These are phyloP conservation scores for Dreissena polymorpha DNA, from an alignment of 1,140 invertebrate species.

Conservation along the genomic window DNA sequence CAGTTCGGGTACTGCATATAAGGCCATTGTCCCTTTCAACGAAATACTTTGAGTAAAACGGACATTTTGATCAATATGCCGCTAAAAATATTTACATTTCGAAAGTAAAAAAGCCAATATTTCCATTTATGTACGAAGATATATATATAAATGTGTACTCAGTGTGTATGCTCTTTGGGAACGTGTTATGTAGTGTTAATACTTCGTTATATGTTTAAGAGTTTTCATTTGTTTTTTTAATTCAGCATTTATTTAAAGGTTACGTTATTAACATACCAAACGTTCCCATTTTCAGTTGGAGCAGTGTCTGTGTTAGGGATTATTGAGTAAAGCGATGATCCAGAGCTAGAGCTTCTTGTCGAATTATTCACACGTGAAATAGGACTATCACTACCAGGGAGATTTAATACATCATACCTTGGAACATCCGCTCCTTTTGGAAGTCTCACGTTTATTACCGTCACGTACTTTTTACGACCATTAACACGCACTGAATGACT, in stretches of 20 bases:
- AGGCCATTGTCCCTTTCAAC: too few species aligned
- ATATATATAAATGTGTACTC: background rate
- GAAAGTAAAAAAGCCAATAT: background rate
- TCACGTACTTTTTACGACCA: slow-evolving; percentile 27
- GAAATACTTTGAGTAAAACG: too few species aligned
- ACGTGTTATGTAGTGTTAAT: background rate
- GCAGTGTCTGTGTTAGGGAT: background rate
- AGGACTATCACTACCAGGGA: background rate
- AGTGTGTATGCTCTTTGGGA: background rate
- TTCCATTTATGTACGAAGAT: background rate
- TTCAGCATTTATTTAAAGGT: background rate
- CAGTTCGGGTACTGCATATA: too few species aligned
- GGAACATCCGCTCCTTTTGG: too few species aligned
- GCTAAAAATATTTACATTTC: background rate
- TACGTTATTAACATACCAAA: slow-evolving; percentile 9
- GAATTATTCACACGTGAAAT: too few species aligned
- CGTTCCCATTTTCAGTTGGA: background rate
- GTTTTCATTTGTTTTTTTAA: slow-evolving; percentile 1
- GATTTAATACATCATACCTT: too few species aligned
- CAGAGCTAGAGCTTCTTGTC: background rate
- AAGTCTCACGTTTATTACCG: too few species aligned
- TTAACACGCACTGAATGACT: background rate
- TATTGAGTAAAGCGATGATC: background rate
- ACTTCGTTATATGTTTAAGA: slow-evolving; percentile 32
- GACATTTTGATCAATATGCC: too few species aligned